Evolutionary conservation across 2,113 vertebrate genomes (phyloP).

Genomic region (Chamaea fasciata): DNA sequence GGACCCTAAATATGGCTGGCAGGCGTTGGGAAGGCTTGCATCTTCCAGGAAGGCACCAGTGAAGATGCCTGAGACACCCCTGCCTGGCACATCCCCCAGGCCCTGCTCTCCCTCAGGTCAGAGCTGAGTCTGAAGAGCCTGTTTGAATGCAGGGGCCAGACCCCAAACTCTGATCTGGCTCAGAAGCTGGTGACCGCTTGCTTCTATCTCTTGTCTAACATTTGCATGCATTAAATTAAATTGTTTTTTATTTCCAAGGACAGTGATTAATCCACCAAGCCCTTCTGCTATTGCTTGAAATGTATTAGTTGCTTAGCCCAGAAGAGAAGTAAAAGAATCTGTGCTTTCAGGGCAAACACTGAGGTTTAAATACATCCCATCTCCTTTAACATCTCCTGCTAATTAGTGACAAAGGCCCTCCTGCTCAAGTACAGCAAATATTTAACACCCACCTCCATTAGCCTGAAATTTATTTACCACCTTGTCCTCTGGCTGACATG

Average conservation of each 20-base stretch:
- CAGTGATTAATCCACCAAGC: constrained; percentile 36
- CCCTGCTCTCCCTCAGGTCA: background rate
- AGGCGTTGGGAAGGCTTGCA: background rate
- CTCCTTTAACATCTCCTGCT: constrained; percentile 36
- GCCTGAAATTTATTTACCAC: constrained; percentile 38
- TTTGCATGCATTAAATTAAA: constrained; percentile 42
- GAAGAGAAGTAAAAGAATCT: constrained; percentile 29
- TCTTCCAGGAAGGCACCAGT: background rate
- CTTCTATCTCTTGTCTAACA: background rate
- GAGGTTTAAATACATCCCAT: constrained; percentile 48
- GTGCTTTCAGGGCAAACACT: constrained; percentile 53
- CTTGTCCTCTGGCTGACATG: background rate
- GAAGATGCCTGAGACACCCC: background rate
- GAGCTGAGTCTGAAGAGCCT: background rate
- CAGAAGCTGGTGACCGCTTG: background rate
- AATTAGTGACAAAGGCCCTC: constrained; percentile 57
- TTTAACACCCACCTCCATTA: constrained; percentile 49
- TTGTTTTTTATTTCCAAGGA: constrained; percentile 44
- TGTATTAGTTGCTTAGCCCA: constrained; percentile 33
- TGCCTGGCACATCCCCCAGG: background rate
- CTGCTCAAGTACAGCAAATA: constrained; percentile 62
- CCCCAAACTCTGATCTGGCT: background rate
- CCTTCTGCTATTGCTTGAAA: constrained; percentile 23
- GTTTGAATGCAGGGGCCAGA: background rate
- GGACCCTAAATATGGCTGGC: background rate